Percentiles rank a stretch among this genome's conserved stretches.
Conservation (phyloP, 2,113 vertebrate genomes). For the Poecile atricapillus region DNA sequence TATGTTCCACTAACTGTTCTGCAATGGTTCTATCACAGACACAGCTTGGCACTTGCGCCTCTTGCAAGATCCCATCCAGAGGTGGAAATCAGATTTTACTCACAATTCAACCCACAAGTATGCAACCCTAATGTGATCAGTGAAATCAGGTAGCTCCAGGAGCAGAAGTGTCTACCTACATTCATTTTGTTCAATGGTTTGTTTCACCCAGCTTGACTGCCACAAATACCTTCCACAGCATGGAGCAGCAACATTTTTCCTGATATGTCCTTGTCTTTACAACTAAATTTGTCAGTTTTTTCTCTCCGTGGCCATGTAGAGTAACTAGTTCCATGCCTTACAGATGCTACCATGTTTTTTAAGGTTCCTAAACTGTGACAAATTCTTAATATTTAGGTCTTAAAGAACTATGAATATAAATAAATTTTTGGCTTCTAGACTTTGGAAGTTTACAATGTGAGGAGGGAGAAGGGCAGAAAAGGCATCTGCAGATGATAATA, state of each 20-base stretch:
- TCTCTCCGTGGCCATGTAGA: not conserved
- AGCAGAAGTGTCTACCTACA: not conserved
- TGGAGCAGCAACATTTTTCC: not conserved
- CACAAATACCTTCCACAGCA: fast-evolving
- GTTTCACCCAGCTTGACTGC: not conserved
- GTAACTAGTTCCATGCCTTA: not conserved
- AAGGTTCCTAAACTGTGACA: not conserved
- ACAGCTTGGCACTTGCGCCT: not conserved
- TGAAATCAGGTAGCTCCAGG: not conserved
- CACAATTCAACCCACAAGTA: not conserved
- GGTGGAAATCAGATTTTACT: not conserved
- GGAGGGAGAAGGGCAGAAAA: not conserved
- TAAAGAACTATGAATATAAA: not conserved
- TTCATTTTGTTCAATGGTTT: not conserved
- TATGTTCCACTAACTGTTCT: not conserved
- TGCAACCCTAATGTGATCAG: not conserved
- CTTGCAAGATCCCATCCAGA: not conserved
- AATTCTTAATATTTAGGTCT: not conserved
- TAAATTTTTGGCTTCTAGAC: not conserved
- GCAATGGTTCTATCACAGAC: not conserved
- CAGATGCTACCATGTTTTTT: not conserved
- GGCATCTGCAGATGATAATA: not conserved
- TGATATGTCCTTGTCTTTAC: fast-evolving
- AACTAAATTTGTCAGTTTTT: not conserved
- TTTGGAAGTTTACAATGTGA: not conserved